Percentiles rank a stretch among this genome's conserved stretches.
Conservation (phyloP, 2,113 vertebrate species). For the Sebastes fasciatus region DNA sequence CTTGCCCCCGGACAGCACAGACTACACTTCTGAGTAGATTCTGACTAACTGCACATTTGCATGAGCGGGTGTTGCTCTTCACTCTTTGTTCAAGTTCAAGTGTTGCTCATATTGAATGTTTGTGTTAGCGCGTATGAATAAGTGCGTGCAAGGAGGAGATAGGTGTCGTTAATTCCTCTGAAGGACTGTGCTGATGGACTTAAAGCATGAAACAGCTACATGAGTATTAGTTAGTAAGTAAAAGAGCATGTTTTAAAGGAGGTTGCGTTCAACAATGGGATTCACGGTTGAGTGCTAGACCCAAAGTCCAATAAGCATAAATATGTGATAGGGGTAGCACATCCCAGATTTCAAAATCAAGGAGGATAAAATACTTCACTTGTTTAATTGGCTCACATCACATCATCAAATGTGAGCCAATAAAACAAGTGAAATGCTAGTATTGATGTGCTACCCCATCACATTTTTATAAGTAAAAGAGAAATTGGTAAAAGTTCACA, state of each 20-base stretch:
- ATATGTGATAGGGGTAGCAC: too few relatives aligned
- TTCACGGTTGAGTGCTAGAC: too few relatives aligned
- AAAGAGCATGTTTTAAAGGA: background rate
- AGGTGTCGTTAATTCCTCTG: background rate
- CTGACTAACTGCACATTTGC: conserved; percentile 67
- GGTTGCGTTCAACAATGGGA: too few relatives aligned
- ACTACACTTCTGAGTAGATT: conserved; percentile 63
- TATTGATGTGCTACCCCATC: too few relatives aligned
- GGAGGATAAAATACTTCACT: too few relatives aligned
- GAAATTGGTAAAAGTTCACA: background rate
- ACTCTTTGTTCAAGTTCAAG: conserved; percentile 47
- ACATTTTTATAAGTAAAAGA: background rate
- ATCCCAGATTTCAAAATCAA: too few relatives aligned
- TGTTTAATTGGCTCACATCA: too few relatives aligned
- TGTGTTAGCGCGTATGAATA: conserved; percentile 6
- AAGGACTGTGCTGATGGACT: background rate
- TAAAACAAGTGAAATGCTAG: too few relatives aligned
- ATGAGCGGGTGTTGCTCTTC: conserved; percentile 23
- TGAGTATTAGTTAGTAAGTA: background rate
- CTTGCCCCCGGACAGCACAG: conserved; percentile 75
- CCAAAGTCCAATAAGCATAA: too few relatives aligned
- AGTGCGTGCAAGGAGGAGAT: background rate
- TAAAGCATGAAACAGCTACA: background rate
- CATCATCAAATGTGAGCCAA: too few relatives aligned
- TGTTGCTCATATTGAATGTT: conserved; percentile 21